These are phyloP conservation scores for Epiperipatus broadwayi DNA, from an alignment of 2,888 invertebrate genomes.

Conservation along the genomic window DNA sequence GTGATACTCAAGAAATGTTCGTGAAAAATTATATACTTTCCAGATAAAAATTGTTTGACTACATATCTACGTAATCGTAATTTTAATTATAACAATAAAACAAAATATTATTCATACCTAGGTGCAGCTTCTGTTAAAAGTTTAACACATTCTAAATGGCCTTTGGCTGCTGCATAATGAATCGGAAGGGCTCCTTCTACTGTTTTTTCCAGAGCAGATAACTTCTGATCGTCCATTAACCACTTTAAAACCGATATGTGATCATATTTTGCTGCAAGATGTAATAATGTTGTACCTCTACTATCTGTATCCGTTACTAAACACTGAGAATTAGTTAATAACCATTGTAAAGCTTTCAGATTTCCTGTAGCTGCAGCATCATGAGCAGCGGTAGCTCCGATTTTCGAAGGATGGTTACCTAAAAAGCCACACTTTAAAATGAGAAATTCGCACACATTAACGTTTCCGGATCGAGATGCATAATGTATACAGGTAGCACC, in stretches of 20 bases:
- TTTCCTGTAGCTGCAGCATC: slow-evolving; percentile 30
- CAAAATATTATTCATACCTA: too few relatives aligned
- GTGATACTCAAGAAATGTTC: too few relatives aligned
- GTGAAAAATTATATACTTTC: too few relatives aligned
- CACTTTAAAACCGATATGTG: slow-evolving; percentile 38
- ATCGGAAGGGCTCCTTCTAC: slow-evolving; percentile 40
- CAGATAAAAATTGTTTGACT: too few relatives aligned
- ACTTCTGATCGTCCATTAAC: slow-evolving; percentile 38
- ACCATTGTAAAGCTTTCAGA: slow-evolving; percentile 25
- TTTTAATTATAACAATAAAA: too few relatives aligned
- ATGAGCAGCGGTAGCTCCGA: slow-evolving; percentile 28
- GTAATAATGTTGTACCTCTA: slow-evolving; percentile 26
- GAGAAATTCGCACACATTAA: slow-evolving; percentile 23
- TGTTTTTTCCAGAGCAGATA: slow-evolving; percentile 35
- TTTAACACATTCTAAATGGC: slow-evolving; percentile 64
- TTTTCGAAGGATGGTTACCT: slow-evolving; percentile 18
- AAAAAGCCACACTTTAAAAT: slow-evolving; percentile 21
- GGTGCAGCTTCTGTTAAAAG: slow-evolving; percentile 51
- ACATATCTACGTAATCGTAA: too few relatives aligned
- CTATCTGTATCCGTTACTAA: slow-evolving; percentile 25
- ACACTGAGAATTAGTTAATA: slow-evolving; percentile 21
- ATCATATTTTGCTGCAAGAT: slow-evolving; percentile 36
- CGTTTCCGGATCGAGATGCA: slow-evolving; percentile 26
- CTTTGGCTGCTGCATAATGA: slow-evolving; percentile 68
- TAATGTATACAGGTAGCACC: slow-evolving; percentile 28